Base-by-base conservation (phyloP, 2,113 vertebrate species). In the Aegithalos caudatus region DNA sequence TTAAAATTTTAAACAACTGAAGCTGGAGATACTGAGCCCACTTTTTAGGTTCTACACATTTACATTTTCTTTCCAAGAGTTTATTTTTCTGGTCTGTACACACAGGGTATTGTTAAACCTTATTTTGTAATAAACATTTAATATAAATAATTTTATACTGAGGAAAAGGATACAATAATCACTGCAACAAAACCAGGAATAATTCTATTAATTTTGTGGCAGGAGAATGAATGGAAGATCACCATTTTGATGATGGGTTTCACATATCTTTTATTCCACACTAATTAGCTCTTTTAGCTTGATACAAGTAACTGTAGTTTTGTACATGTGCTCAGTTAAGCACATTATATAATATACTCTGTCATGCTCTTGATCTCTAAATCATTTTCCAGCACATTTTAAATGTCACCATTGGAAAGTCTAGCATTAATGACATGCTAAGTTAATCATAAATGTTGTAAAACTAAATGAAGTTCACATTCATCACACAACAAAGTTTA, bases 381-480 rank as follows among this genome's bases (percentile, higher is more conserved):
- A 80, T 53, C 0, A 69, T 58, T 80, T 76, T 81, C 70, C 28
- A 85, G 77, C 11, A 38, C 45, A 69, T 54, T 16, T 47, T 72
- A 80, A 86, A 70, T 29, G 20, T 60, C 48, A 61, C 18, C n/a
- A 56, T 6, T 48, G 21, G 11, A 15, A 85, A 82, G 17, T 33
- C 18, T 28, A 64, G 22, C 20, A 51, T 24, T 61, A 79, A 54
- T 38, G 69, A 57, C 22, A 51, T 7, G 7, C 8, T 47, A 40
- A 70, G 4, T 22, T 74, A 78, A 94, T 81, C 61, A 77, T 4
- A 67, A 76, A 82, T 29, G 14, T 16, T 81, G 28, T 38, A 92
- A 87, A 88, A 92, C 35, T 20, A 88, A 72, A 76, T 31, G 24
- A 67, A 79, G 6, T 47, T 64, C 58, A 92, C 94, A 78, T 70